Base-by-base conservation (phyloP, 1,140 invertebrate genomes). In the Dreissena rostriformis region DNA sequence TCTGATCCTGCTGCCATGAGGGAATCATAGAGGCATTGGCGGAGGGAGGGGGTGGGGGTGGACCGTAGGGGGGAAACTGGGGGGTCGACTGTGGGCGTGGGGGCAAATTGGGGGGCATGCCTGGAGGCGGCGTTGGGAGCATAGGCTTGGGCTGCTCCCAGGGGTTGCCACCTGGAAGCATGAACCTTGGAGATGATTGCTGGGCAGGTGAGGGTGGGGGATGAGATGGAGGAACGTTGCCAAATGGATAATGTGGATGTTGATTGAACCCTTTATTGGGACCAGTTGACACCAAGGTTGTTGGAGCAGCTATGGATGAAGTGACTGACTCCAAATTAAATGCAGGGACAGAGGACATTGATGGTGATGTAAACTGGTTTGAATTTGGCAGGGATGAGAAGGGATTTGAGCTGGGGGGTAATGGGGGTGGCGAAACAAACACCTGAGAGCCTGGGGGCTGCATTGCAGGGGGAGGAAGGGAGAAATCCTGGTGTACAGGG, bases 401-500 rank as follows among this genome's bases (percentile, higher is more conserved):
- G 2, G 57, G 57, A 61, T 61, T 61, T n/a, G 57, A 19, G 17
- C 17, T 61, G 22, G 57, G 68, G 15, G 79, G 79, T 52, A 72
- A 12, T 15, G 81, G 81, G 66, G 73, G 81, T 39, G 82, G 82
- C 1, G 81, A 66, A 39, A 72, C 61, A 49, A 78, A 78, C 6
- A 57, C 52, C 26, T 84, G 82, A 29, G 82, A 65, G n/a, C 55
- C 67, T 61, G 24, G 39, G 14, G 51, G 82, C 39, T 52, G 72
- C 65, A 75, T 63, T 49, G 28, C 8, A 29, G 82, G 82, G 53
- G 82, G 82, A 17, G 75, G 74, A 19, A 77, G 28, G n/a, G 82
- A 78, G 67, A 77, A 84, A 39, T 84, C 75, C 29, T 77, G 68
- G 19, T 65, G 74, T n/a, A 74, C 49, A n/a, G 82, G 82, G 7